Percentiles rank a stretch among this genome's conserved stretches.
These are phyloP conservation scores for Holothuria glaberrima DNA, from an alignment of 35 echinoderm and acorn worm species.

Conservation along the genomic window DNA sequence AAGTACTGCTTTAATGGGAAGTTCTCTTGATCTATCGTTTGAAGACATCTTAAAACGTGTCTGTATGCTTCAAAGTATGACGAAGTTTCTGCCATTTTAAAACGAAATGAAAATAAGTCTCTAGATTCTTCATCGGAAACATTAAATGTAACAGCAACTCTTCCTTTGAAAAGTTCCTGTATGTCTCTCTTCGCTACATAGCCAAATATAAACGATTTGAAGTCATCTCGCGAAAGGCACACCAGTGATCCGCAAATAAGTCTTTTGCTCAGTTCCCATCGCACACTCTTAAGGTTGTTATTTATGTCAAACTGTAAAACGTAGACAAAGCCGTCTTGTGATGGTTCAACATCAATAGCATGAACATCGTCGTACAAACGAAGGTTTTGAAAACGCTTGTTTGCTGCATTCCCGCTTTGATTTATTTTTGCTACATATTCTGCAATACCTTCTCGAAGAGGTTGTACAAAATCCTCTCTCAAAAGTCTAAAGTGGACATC, in stretches of 20 bases:
- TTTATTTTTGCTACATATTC: background rate
- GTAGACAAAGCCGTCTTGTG: conserved; percentile 59
- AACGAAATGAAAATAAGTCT: conserved; percentile 26
- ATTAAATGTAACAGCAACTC: conserved; percentile 61
- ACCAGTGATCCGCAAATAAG: conserved; percentile 78
- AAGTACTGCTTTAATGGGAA: conserved; percentile 77
- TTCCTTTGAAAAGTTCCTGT: conserved; percentile 65
- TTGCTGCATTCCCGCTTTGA: background rate
- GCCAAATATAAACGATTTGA: conserved; percentile 76
- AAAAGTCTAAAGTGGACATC: conserved; percentile 78
- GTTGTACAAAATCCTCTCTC: conserved; percentile 70
- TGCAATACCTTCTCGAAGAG: conserved; percentile 66
- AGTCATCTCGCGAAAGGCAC: conserved; percentile 80
- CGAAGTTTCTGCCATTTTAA: conserved; percentile 83
- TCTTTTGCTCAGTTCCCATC: conserved; percentile 70
- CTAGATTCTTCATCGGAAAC: background rate
- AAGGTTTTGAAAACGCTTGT: conserved; percentile 42
- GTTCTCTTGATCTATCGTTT: conserved; percentile 55
- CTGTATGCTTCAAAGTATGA: conserved; percentile 94
- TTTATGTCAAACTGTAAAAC: conserved; percentile 56
- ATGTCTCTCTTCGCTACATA: conserved; percentile 69
- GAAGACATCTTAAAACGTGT: conserved; percentile 70
- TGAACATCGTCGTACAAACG: conserved; percentile 66
- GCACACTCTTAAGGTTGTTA: conserved; percentile 21
- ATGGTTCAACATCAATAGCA: conserved; percentile 39